Evolutionary conservation across 1,140 invertebrate species (phyloP).

Genomic region (Meloidogyne exigua): DNA sequence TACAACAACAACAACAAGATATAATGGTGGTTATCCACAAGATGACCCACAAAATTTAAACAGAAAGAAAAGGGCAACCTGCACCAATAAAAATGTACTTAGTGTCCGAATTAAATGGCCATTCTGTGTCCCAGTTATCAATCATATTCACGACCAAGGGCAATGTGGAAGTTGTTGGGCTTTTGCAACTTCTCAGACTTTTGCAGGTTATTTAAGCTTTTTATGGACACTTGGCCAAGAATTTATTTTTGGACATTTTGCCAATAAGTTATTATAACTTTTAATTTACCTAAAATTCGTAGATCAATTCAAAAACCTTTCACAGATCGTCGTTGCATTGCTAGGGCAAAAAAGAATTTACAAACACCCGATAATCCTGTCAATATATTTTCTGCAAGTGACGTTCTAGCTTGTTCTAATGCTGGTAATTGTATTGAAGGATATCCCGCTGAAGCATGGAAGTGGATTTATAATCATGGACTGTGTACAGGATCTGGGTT

Average conservation of each 20-base stretch:
- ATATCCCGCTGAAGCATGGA: background rate
- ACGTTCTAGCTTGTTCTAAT: constrained; percentile 2
- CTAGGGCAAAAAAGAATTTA: background rate
- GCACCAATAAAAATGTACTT: background rate
- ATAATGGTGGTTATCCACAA: background rate
- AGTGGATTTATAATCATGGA: background rate
- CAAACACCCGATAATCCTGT: background rate
- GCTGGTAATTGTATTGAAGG: background rate
- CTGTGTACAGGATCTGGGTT: background rate
- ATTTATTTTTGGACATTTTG: no score
- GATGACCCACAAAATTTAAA: background rate
- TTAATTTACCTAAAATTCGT: no score
- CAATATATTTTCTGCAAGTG: constrained; percentile 9
- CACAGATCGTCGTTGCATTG: background rate
- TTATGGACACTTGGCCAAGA: no score
- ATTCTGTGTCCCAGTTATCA: background rate
- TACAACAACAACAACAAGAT: no score
- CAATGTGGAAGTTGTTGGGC: constrained; percentile 10
- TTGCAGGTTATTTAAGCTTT: no score
- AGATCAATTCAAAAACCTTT: no score
- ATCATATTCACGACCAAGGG: background rate
- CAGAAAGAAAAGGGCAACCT: background rate
- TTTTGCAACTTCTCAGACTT: background rate
- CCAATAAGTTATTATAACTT: no score
- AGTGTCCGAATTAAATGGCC: background rate